These are phyloP conservation scores for Odontamblyopus lacepedii DNA, from an alignment of 2,797 vertebrate species.

Conservation along the genomic window DNA sequence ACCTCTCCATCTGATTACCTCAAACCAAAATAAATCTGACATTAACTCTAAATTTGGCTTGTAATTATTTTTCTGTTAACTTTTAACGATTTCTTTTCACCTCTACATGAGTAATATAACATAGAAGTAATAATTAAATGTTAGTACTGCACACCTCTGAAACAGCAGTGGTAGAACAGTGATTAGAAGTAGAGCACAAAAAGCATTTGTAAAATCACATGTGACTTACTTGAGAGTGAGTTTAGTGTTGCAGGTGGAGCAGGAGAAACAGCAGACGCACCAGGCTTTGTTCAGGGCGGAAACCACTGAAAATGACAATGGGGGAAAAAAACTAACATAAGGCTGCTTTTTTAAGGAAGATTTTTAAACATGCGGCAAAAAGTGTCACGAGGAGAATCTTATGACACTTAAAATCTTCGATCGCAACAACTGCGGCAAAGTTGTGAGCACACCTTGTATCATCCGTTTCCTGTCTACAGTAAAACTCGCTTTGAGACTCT, in stretches of 20 bases:
- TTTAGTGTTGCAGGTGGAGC: slow-evolving; percentile 97
- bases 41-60: not conserved
- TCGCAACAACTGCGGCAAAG: no score
- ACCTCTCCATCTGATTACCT: not conserved
- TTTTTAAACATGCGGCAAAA: no score
- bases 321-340: not conserved
- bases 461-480: no score
- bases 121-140: not conserved
- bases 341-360: no score
- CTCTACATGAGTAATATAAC: not conserved
- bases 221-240: slow-evolving; percentile 97
- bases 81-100: not conserved
- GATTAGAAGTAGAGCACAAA: not conserved
- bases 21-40: not conserved
- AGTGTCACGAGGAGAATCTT: no score
- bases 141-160: not conserved
- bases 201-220: not conserved
- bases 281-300: slow-evolving; percentile 98
- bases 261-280: slow-evolving; percentile 98
- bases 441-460: no score
- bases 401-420: no score
- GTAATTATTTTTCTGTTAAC: not conserved
- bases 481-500: no score
- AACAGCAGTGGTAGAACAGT: not conserved
- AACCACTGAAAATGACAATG: slow-evolving; percentile 80